Evolutionary conservation across 2,888 invertebrate species (phyloP), one percentile per base, ranked within the genome.

Genomic region (Dyspetes luteomarginatus): DNA sequence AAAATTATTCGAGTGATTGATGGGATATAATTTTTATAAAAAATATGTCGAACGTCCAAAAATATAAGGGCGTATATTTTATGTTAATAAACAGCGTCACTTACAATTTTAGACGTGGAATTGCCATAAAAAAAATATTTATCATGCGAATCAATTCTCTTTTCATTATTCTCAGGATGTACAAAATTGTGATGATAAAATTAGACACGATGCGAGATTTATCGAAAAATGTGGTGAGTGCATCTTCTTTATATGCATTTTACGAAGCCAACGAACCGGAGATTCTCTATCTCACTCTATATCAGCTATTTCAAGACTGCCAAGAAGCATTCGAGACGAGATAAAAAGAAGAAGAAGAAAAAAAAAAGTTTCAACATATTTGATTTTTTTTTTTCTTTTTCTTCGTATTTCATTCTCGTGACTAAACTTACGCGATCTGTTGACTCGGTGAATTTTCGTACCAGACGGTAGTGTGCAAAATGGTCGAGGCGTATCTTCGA

Each of bases 381-480:
- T 48, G 7, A 9, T 56, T 15, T 15, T n/a, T 28, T 28, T 30
- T 58, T 58, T 36, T 22, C 30, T 36, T 64, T 55, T 12, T 3
- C 3, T n/a, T n/a, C n/a, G n/a, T n/a, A 9, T 15, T 1, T 28
- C 2, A 1, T 0, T n/a, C 5, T 41, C 5, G 19, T 9, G 19
- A 41, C n/a, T 15, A 15, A 58, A 89, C 90, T 88, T 76, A 91
- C 91, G 89, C 86, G 26, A 83, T 79, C 28, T 88, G 81, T 56
- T 84, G 80, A 4, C 65, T 77, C 7, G 91, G 93, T 68, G 96
- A 95, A 30, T 94, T 92, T 76, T 94, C 94, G 90, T 97, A 97
- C 98, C 98, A 98, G 2, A 95, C 91, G 15, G 94, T 91, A 76
- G 96, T 95, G 88, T 98, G 97, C 2, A 95, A 93, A 50, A 97